phyloP scores from a whole-genome alignment of 2,888 invertebrate species.

The Ophion slaviceki region DNA sequence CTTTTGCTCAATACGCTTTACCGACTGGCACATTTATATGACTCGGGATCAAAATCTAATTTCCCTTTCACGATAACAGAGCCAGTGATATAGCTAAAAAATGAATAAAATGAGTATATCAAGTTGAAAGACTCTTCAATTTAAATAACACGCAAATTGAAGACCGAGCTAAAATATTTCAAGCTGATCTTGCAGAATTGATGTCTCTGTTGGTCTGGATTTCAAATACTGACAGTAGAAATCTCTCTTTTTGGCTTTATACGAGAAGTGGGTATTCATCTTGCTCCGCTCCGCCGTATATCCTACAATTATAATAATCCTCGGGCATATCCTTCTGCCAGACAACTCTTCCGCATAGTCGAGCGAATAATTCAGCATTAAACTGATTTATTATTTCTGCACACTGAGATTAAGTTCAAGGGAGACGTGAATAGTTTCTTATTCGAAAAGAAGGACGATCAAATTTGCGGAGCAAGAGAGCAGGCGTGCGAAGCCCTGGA shows the following conservation, averaged over 20 bases:
- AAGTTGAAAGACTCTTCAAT: background rate
- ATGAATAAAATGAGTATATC: background rate
- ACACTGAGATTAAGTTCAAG: conserved; percentile 19
- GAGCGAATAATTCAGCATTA: conserved; percentile 51
- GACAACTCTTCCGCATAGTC: conserved; percentile 16
- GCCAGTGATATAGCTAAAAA: background rate
- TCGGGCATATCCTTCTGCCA: conserved; percentile 4
- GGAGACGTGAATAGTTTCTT: conserved; percentile 38
- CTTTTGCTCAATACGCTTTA: too few relatives aligned
- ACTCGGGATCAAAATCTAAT: too few relatives aligned
- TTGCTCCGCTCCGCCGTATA: conserved; percentile 5
- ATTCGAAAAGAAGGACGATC: conserved; percentile 14
- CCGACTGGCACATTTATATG: too few relatives aligned
- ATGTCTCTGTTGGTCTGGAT: background rate
- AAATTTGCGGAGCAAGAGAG: conserved; percentile 21
- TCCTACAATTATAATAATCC: conserved; percentile 29
- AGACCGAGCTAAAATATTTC: background rate
- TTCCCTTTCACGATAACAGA: too few relatives aligned
- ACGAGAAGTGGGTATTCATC: background rate
- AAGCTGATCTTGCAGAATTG: background rate
- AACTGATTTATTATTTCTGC: conserved; percentile 44
- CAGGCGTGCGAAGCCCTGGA: background rate
- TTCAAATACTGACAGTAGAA: background rate
- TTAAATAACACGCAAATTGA: background rate
- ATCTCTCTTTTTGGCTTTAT: conserved; percentile 1